phyloP scores from a whole-genome alignment of 2,888 invertebrate genomes.

The Trichopoda pennipes region DNA sequence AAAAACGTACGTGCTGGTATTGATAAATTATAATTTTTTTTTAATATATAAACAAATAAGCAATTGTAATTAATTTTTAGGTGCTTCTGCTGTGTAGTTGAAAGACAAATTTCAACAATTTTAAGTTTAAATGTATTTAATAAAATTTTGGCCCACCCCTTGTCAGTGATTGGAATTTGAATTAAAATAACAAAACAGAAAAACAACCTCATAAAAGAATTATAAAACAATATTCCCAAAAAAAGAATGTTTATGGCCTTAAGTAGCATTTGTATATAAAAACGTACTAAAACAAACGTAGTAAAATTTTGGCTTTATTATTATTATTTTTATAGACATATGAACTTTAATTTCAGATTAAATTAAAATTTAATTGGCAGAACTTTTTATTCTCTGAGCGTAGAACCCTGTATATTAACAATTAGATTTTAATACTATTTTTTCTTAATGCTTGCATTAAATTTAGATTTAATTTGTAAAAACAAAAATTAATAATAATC shows the following conservation, averaged over 20 bases:
- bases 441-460: not conserved
- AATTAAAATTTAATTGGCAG: too few relatives aligned
- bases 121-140: constrained; percentile 8
- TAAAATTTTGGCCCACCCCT: constrained; percentile 11
- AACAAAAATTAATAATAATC: constrained; percentile 2
- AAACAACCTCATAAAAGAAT: constrained; percentile 43
- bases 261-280: too few relatives aligned
- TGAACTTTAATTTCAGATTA: too few relatives aligned
- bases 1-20: constrained; percentile 54
- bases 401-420: not conserved
- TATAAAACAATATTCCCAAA: not conserved
- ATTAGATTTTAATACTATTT: not conserved
- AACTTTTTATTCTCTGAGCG: not conserved
- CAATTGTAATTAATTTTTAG: not conserved
- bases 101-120: constrained; percentile 8
- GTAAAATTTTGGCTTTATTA: too few relatives aligned
- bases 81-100: not conserved
- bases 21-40: constrained; percentile 42
- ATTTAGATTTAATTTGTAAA: not conserved
- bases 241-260: too few relatives aligned
- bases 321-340: too few relatives aligned
- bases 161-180: constrained; percentile 45
- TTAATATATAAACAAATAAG: constrained; percentile 45
- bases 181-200: constrained; percentile 6
- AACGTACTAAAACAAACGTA: too few relatives aligned